Evolutionary conservation across 2,113 vertebrate genomes (phyloP).

Genomic region (Cranoglanis bouderius): DNA sequence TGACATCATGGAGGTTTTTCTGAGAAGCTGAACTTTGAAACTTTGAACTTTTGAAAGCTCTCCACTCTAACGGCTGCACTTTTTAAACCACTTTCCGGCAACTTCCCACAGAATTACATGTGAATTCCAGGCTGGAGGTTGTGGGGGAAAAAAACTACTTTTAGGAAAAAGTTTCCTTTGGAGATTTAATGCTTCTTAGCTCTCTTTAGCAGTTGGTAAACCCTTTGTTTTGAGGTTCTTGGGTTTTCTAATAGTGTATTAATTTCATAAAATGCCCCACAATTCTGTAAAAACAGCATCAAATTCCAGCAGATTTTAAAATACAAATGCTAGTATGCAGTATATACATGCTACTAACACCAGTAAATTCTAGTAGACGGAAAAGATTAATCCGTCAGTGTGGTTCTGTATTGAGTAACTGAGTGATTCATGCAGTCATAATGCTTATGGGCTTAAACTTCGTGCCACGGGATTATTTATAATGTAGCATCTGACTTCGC

Average conservation of each 20-base stretch:
- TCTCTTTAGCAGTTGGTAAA: too few species aligned
- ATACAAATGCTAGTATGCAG: background rate
- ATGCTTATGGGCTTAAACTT: background rate
- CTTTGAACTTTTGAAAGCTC: background rate
- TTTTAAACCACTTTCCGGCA: background rate
- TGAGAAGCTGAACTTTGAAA: background rate
- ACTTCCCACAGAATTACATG: background rate
- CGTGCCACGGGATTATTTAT: too few species aligned
- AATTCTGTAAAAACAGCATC: background rate
- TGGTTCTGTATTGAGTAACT: background rate
- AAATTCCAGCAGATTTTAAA: background rate
- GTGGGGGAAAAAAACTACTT: background rate
- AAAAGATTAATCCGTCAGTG: background rate
- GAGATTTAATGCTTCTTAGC: background rate
- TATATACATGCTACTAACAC: too few species aligned
- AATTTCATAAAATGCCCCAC: background rate
- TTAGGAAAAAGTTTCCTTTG: background rate
- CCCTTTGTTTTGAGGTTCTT: too few species aligned
- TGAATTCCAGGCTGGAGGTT: background rate
- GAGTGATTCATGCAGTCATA: background rate
- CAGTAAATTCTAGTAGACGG: background rate
- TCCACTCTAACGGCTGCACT: background rate
- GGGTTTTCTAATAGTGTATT: background rate
- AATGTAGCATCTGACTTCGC: too few species aligned
- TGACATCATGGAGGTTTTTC: background rate